phyloP scores from a whole-genome alignment of 2,797 vertebrate species.

The Phaenicophaeus curvirostris region DNA sequence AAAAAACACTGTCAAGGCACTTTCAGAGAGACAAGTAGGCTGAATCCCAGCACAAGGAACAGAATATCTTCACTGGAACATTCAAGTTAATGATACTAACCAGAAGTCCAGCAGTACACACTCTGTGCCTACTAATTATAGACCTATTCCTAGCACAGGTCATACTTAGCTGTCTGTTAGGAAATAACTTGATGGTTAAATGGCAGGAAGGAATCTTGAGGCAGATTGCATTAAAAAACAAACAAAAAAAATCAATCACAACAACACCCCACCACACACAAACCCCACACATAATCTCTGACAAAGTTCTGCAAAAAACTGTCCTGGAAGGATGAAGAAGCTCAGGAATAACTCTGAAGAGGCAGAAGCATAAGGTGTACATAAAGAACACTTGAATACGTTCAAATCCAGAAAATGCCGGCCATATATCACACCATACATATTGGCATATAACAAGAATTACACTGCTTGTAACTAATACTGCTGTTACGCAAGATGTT shows the following conservation, averaged over 20 bases:
- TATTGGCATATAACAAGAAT: background rate
- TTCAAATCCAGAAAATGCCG: background rate
- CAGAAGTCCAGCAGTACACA: background rate
- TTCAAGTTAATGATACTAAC: background rate
- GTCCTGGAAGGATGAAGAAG: background rate
- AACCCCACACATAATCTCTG: background rate
- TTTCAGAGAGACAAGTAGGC: background rate
- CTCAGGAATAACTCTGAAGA: background rate
- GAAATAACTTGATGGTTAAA: background rate
- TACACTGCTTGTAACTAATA: background rate
- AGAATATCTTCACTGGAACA: background rate
- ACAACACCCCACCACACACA: background rate
- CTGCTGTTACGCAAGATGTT: background rate
- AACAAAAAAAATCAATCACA: background rate
- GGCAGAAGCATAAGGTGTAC: background rate
- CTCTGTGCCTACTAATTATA: background rate
- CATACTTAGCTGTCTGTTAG: background rate
- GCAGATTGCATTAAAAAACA: background rate
- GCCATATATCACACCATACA: background rate
- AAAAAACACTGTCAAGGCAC: background rate
- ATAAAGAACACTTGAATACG: background rate
- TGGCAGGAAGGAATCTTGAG: background rate
- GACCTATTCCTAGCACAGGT: background rate
- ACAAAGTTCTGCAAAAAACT: background rate
- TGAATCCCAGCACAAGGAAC: background rate